Conservation (phyloP, 2,113 vertebrate genomes). For the Fulica atra region DNA sequence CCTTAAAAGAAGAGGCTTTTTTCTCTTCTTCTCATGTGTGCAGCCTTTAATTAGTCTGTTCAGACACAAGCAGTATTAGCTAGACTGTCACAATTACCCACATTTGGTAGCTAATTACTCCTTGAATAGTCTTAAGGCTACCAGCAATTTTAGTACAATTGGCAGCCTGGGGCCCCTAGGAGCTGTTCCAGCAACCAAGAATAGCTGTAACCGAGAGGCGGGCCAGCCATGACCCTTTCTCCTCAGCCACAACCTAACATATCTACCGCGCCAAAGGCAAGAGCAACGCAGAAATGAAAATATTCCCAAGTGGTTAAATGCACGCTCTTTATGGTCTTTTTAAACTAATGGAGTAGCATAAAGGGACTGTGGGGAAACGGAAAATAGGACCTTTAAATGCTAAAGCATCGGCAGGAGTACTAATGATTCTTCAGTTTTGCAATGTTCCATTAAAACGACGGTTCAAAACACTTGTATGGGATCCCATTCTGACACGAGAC, state of each 20-base stretch:
- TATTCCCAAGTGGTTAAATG: slow-evolving; percentile 28
- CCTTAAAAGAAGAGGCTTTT: background rate
- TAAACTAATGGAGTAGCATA: slow-evolving; percentile 54
- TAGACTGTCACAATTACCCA: slow-evolving; percentile 53
- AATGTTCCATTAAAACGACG: slow-evolving; percentile 35
- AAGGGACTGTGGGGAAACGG: slow-evolving; percentile 26
- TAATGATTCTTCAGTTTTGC: slow-evolving; percentile 54
- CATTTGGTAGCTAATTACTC: slow-evolving; percentile 60
- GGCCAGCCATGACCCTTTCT: slow-evolving; percentile 38
- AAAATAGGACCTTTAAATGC: slow-evolving; percentile 47
- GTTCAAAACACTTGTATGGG: background rate
- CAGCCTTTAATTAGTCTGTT: slow-evolving; percentile 37
- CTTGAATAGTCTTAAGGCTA: slow-evolving; percentile 58
- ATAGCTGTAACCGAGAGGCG: slow-evolving; percentile 15
- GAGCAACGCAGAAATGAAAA: slow-evolving; percentile 35
- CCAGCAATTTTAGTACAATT: slow-evolving; percentile 37
- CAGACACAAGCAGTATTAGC: slow-evolving; percentile 38
- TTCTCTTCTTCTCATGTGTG: background rate
- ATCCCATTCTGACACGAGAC: slow-evolving; percentile 24
- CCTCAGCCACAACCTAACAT: slow-evolving; percentile 43
- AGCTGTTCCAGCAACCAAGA: slow-evolving; percentile 62
- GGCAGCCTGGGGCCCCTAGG: slow-evolving; percentile 52
- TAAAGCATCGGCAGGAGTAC: slow-evolving; percentile 33
- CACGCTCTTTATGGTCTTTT: slow-evolving; percentile 45
- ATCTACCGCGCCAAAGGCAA: slow-evolving; percentile 43